Base-by-base conservation (phyloP, 1,140 invertebrate species). In the Hyposmocoma kahamanoa region DNA sequence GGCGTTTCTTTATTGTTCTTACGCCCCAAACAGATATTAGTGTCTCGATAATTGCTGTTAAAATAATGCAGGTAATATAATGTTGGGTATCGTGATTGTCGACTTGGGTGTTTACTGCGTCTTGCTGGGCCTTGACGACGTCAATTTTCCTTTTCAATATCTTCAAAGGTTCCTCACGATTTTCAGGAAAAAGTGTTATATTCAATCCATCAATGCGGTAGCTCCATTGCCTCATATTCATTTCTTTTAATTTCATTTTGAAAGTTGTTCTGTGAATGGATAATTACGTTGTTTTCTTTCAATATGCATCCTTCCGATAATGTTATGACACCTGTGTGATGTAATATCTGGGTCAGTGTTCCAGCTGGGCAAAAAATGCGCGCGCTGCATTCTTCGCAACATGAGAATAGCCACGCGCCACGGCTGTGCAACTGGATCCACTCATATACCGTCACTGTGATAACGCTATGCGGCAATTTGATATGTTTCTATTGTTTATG, bases 201-300 rank as follows among this genome's bases (percentile, higher is more conserved):
- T n/a, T n/a, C n/a, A n/a, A n/a, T n/a, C n/a, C n/a, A n/a, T n/a
- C n/a, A n/a, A n/a, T n/a, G n/a, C n/a, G n/a, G n/a, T n/a, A n/a
- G n/a, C n/a, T n/a, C n/a, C n/a, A n/a, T n/a, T n/a, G n/a, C n/a
- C 1, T 21, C 18, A 3, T 42, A 6, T 20, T 22, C n/a, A n/a
- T 42, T 22, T 21, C 21, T 6, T 8, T 9, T 20, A 2, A 22
- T 22, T 21, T 42, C 19, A 13, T 21, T 42, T 5, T 22, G 39
- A n/a, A 57, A 36, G 44, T 50, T 42, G 34, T 57, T 39, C 8
- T 15, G 42, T 26, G 42, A 26, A 26, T 43, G 42, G 1, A 43
- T 26, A 1, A 26, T 43, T 2, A 15, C 2, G 6, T 26, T 26
- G 8, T 43, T 15, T 26, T 15, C 42, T 15, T 20, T 17, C 11